Evolutionary conservation across 2,797 vertebrate genomes (phyloP).

Genomic region (Pempheris klunzingeri): DNA sequence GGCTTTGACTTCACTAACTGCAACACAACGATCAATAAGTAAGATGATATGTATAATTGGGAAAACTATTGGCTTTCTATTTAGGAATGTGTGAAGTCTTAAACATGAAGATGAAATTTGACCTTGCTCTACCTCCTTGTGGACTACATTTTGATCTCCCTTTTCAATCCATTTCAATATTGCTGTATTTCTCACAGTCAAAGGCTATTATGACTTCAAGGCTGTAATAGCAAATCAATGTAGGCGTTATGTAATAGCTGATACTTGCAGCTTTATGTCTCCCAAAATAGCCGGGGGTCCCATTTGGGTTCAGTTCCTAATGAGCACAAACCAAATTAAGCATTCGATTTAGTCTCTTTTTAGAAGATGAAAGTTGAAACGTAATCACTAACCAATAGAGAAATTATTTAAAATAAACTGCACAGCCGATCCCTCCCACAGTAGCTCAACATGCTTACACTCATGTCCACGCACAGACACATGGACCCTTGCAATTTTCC

Average conservation of each 20-base stretch:
- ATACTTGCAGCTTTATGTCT: conserved; percentile 62
- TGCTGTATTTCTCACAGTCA: conserved; percentile 57
- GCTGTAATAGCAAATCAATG: conserved; percentile 70
- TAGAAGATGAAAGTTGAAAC: conserved; percentile 77
- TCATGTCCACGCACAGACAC: conserved; percentile 21
- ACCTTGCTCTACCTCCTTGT: conserved; percentile 44
- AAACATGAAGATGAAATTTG: conserved; percentile 44
- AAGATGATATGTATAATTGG: conserved; percentile 25
- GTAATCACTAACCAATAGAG: conserved; percentile 66
- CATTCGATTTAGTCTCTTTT: conserved; percentile 77
- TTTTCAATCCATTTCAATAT: conserved; percentile 65
- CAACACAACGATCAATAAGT: conserved; percentile 48
- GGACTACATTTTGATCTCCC: conserved; percentile 45
- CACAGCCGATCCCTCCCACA: conserved; percentile 18
- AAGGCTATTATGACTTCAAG: conserved; percentile 72
- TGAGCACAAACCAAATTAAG: conserved; percentile 79
- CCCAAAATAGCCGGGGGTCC: conserved; percentile 67
- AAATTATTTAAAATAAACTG: conserved; percentile 55
- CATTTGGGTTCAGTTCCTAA: conserved; percentile 73
- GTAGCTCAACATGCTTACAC: conserved; percentile 9
- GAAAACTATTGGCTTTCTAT: conserved; percentile 35
- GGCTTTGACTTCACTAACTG: conserved; percentile 53
- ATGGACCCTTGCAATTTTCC: conserved; percentile 32
- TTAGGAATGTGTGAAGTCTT: conserved; percentile 47
- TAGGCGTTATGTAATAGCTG: conserved; percentile 62